A percentile compares a stretch with the other conserved stretches of the same genome.
Evolutionary conservation across 2,113 vertebrate genomes (phyloP).

Genomic region (Aix galericulata): DNA sequence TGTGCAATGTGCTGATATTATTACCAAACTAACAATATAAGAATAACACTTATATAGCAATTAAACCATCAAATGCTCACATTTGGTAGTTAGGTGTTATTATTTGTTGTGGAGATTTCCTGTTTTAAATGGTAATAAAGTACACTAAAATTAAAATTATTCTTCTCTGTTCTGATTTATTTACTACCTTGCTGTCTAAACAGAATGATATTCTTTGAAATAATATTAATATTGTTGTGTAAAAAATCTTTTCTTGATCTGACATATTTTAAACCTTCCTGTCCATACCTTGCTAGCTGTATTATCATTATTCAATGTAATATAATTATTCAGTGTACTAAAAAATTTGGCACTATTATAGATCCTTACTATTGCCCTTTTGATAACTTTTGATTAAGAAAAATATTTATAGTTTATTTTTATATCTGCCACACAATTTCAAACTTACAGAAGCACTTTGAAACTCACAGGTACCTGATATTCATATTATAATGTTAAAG

Average conservation of each 20-base stretch:
- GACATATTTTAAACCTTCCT: not conserved
- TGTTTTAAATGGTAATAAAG: not conserved
- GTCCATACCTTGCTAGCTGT: not conserved
- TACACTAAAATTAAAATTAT: not conserved
- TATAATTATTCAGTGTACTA: not conserved
- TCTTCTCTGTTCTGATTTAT: not conserved
- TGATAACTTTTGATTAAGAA: not conserved
- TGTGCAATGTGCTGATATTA: slow-evolving; percentile 2
- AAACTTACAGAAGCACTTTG: not conserved
- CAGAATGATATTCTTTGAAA: not conserved
- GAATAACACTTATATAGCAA: slow-evolving; percentile 11
- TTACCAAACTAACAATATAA: slow-evolving; percentile 29
- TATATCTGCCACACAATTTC: not conserved
- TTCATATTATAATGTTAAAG: not conserved
- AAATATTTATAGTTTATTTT: not conserved
- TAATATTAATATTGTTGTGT: not conserved
- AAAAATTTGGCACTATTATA: not conserved
- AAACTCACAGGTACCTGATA: not conserved
- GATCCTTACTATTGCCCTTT: not conserved
- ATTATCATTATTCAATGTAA: not conserved
- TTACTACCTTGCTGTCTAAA: not conserved
- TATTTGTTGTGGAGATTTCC: not conserved
- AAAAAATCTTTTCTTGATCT: not conserved
- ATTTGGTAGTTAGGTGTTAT: not conserved
- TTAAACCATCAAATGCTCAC: not conserved